Evolutionary conservation across 1,140 invertebrate genomes (phyloP).

Genomic region (Globodera rostochiensis): DNA sequence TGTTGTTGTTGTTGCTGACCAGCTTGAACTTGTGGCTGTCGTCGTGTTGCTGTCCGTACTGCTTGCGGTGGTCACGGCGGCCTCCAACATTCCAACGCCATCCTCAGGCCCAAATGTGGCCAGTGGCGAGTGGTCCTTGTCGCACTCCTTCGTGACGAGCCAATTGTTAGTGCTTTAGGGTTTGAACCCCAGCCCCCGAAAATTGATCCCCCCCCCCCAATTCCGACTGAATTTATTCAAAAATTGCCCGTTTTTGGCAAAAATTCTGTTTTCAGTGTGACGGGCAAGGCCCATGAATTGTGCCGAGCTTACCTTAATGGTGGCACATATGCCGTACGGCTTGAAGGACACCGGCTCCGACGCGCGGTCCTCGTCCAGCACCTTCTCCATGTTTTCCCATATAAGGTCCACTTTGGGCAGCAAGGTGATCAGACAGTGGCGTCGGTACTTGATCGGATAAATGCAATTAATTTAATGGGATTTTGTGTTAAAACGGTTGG

Average conservation of each 20-base stretch:
- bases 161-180: not conserved
- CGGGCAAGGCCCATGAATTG: no score
- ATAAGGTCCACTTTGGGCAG: slow-evolving; percentile 14
- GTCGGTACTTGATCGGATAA: slow-evolving; percentile 23
- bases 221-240: no score
- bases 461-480: slow-evolving; percentile 10
- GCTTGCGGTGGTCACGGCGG: not conserved
- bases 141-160: slow-evolving; percentile 23
- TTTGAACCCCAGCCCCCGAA: no score
- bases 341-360: slow-evolving; percentile 23
- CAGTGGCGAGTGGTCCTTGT: slow-evolving; percentile 34
- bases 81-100: not conserved
- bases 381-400: slow-evolving; percentile 26
- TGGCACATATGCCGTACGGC: slow-evolving; percentile 21
- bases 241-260: no score
- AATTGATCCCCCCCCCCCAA: no score
- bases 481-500: no score
- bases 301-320: not conserved
- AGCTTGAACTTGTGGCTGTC: slow-evolving; percentile 3
- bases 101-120: slow-evolving; percentile 13
- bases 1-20: not conserved
- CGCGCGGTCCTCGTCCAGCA: not conserved
- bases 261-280: no score
- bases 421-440: slow-evolving; percentile 29
- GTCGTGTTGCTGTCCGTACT: not conserved